Conservation (phyloP, 2,113 vertebrate species). For the Hassar affinis region DNA sequence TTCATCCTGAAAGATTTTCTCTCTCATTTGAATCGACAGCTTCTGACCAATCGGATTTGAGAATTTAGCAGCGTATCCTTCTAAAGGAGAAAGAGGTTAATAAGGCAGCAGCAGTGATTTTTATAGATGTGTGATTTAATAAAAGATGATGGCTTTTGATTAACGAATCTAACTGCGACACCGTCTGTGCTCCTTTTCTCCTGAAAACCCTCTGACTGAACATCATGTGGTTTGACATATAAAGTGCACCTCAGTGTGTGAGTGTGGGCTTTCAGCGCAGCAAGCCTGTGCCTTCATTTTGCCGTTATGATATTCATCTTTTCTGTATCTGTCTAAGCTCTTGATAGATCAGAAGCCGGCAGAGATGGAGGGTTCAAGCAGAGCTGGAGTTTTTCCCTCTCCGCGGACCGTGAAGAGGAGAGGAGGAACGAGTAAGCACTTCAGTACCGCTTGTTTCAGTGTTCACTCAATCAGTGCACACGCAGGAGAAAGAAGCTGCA, state of each 20-base stretch:
- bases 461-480: neutral
- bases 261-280: neutral
- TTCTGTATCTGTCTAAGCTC: conserved; percentile 78
- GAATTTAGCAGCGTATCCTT: neutral
- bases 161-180: too few relatives aligned
- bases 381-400: conserved; percentile 90
- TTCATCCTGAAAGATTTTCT: too few relatives aligned
- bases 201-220: neutral
- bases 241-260: neutral
- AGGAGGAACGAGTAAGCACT: conserved; percentile 88
- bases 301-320: conserved; percentile 49
- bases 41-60: neutral
- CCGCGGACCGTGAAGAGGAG: conserved; percentile 85
- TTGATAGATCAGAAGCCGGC: conserved; percentile 86
- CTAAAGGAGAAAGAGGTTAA: neutral
- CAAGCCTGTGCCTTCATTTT: neutral
- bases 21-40: neutral
- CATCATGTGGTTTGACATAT: neutral
- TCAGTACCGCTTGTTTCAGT: conserved; percentile 39
- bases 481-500: neutral
- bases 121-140: neutral
- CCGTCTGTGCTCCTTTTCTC: neutral
- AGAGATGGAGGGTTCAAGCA: conserved; percentile 91
- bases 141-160: neutral
- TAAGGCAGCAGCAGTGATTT: neutral